These are phyloP conservation scores for Nysson spinosus DNA, from an alignment of 2,888 invertebrate genomes.

Conservation along the genomic window DNA sequence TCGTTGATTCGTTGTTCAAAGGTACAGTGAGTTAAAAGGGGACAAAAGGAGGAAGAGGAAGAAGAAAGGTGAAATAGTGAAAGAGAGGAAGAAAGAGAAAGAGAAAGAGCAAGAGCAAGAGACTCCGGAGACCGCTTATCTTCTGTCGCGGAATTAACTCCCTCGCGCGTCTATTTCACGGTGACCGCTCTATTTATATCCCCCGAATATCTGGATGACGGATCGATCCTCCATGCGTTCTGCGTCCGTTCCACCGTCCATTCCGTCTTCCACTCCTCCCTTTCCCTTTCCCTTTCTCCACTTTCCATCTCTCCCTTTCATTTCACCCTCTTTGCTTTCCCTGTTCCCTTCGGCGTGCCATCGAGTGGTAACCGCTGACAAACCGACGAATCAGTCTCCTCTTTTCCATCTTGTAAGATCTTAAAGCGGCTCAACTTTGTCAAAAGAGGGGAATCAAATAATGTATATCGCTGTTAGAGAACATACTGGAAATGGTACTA, in stretches of 20 bases:
- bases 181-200: slow-evolving; percentile 72
- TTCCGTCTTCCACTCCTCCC: background rate
- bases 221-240: slow-evolving; percentile 57
- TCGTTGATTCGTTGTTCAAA: background rate
- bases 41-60: slow-evolving; percentile 5
- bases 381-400: no score
- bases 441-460: no score
- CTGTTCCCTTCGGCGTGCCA: background rate
- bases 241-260: slow-evolving; percentile 19
- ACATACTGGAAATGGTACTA: no score
- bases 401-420: no score
- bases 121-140: slow-evolving; percentile 54
- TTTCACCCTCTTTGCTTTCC: background rate
- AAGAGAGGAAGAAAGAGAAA: slow-evolving; percentile 22
- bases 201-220: slow-evolving; percentile 65
- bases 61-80: no score
- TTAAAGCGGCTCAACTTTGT: no score
- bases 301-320: background rate
- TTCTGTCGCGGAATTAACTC: slow-evolving; percentile 63
- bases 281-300: background rate
- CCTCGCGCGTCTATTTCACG: slow-evolving; percentile 71
- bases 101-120: slow-evolving; percentile 10
- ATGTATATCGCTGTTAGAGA: no score
- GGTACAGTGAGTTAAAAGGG: background rate
- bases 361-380: no score